Conservation (phyloP, 2,888 invertebrate genomes). For the Zhuqinia jingwanae region DNA sequence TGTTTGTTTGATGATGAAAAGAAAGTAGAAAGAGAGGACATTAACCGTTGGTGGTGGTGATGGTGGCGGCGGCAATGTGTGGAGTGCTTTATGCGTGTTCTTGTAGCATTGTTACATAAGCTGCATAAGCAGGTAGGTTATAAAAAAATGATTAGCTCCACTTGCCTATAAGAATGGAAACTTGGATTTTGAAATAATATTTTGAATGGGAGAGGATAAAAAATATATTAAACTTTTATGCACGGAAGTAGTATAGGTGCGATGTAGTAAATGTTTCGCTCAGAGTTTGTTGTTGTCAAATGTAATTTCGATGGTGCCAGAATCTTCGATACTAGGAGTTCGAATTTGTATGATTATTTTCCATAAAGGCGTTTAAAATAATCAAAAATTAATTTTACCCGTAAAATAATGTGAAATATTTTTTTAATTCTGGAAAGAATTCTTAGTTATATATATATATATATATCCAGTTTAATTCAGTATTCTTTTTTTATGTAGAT, state of each 20-base stretch:
- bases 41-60: constrained; percentile 50
- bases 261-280: too few species aligned
- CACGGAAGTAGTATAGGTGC: too few species aligned
- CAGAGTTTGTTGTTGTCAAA: too few species aligned
- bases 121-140: neutral
- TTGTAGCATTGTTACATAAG: neutral
- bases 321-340: too few species aligned
- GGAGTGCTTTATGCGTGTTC: constrained; percentile 8
- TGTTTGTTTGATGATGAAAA: constrained; percentile 42
- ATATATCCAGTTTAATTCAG: neutral
- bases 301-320: too few species aligned
- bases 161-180: constrained; percentile 19
- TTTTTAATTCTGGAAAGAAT: neutral
- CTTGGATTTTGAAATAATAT: neutral
- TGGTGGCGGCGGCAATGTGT: too few species aligned
- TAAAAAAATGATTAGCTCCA: constrained; percentile 63
- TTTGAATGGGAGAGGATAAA: neutral
- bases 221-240: too few species aligned
- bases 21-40: constrained; percentile 45
- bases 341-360: too few species aligned
- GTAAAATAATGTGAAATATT: too few species aligned
- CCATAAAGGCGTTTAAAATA: too few species aligned
- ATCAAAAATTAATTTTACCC: too few species aligned
- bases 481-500: neutral
- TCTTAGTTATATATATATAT: neutral